These are phyloP conservation scores for Quadriops clusia DNA, from an alignment of 2,888 invertebrate genomes.

Conservation along the genomic window DNA sequence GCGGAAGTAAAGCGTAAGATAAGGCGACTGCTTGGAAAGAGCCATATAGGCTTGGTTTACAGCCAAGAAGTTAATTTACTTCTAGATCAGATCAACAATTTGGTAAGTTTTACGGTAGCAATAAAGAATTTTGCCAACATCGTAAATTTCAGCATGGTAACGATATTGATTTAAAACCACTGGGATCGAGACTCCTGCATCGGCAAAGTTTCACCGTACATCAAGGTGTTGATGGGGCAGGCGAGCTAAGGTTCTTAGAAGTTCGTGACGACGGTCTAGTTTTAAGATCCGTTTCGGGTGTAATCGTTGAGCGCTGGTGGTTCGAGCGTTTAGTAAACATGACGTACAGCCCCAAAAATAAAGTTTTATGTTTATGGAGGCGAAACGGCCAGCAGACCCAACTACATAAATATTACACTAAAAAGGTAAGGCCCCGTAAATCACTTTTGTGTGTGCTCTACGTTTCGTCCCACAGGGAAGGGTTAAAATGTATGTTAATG, in stretches of 20 bases:
- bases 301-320: slow-evolving; percentile 95
- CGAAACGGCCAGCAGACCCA: slow-evolving; percentile 89
- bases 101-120: slow-evolving; percentile 75
- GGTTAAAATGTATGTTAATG: slow-evolving; percentile 4
- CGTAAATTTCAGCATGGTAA: slow-evolving; percentile 74
- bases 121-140: slow-evolving; percentile 2
- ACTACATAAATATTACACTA: slow-evolving; percentile 96
- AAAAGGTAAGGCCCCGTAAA: slow-evolving; percentile 58
- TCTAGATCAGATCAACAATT: slow-evolving; percentile 84
- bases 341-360: slow-evolving; percentile 98
- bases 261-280: slow-evolving; percentile 94
- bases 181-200: slow-evolving; percentile 89
- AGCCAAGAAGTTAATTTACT: slow-evolving; percentile 96
- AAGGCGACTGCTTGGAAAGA: slow-evolving; percentile 88
- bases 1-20: slow-evolving; percentile 76
- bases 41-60: slow-evolving; percentile 94
- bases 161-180: slow-evolving; percentile 91
- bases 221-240: slow-evolving; percentile 84
- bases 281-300: slow-evolving; percentile 68
- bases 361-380: slow-evolving; percentile 94
- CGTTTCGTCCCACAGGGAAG: no score
- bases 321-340: slow-evolving; percentile 97
- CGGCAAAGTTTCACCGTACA: slow-evolving; percentile 98
- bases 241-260: slow-evolving; percentile 79
- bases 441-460: slow-evolving; percentile 1